phyloP scores from a whole-genome alignment of 2,113 vertebrate species.

The Catagonus wagneri region DNA sequence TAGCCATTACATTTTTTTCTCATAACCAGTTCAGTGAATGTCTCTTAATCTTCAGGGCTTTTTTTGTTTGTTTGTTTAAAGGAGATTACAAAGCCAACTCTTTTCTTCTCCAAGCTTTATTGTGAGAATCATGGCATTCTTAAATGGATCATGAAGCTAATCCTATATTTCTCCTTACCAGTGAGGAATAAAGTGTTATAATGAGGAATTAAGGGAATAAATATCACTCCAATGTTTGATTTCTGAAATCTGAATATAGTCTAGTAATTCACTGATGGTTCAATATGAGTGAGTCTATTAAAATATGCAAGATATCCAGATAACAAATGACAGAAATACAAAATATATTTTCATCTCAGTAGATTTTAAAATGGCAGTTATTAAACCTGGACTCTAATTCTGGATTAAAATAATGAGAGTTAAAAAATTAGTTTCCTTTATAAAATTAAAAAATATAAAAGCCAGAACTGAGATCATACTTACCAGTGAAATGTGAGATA shows the following conservation, averaged over 20 bases:
- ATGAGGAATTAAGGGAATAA: neutral
- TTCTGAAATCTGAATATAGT: neutral
- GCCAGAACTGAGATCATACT: neutral
- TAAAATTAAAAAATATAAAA: conserved; percentile 30
- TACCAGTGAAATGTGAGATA: neutral
- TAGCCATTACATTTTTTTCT: neutral
- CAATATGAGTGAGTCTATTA: neutral
- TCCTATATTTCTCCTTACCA: neutral
- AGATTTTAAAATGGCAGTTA: neutral
- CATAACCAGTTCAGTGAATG: neutral
- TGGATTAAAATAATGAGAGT: neutral
- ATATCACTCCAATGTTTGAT: neutral
- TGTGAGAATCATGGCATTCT: neutral
- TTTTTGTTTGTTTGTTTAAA: neutral
- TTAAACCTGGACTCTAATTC: neutral
- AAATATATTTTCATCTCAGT: neutral
- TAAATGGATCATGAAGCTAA: neutral
- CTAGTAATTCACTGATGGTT: neutral
- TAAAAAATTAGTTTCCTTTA: neutral
- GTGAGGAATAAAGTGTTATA: neutral
- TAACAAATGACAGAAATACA: neutral
- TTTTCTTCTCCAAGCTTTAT: conserved; percentile 9
- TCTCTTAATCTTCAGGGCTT: neutral
- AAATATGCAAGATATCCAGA: neutral
- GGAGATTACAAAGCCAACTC: neutral